Evolutionary conservation across 2,797 vertebrate species (phyloP), one percentile per base, ranked within the genome.

Genomic region (Scarus forsteni): DNA sequence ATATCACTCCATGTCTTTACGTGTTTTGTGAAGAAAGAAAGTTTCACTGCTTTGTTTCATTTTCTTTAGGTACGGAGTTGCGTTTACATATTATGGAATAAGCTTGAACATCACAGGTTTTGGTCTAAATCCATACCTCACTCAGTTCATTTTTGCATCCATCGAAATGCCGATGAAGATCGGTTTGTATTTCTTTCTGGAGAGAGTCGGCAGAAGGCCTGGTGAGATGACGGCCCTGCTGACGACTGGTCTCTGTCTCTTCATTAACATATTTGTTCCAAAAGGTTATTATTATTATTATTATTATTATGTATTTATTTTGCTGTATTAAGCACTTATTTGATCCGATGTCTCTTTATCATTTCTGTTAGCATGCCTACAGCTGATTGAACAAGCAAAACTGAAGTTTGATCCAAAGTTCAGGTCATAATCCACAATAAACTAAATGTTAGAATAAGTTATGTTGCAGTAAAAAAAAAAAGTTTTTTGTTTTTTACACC

Each of bases 61-160:
- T 72, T 83, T 80, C 10, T 68, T 7, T 10, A 99, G 97, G 97
- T 97, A 92, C 56, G 96, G 96, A 3, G 93, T 96, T 49, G 94
- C 97, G 54, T 96, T 96, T 83, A 96, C 95, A 49, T 98, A 96
- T 59, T 98, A 97, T 0, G 95, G 95, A 44, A 94, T 96, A 88
- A 96, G 91, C 86, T 87, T 98, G 77, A 95, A 97, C 27, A 87
- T 97, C 58, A 89, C 88, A 0, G 95, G 95, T 14, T 96, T 97
- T 79, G 96, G 95, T 52, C 79, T 97, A 54, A 92, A 90, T 68
- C 80, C 92, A n/a, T 97, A 96, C 75, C 89, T 97, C 55, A 96
- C 93, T 1, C 96, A 97, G 69, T 92, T 97, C 52, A 72, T 96
- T 46, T 97, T 96, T 13, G 94, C 93, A 1, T 34, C 58, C 3